Percentiles rank a stretch among this genome's conserved stretches.
Evolutionary conservation across 2,113 vertebrate genomes (phyloP).

Genomic region (Pangasianodon gigas): DNA sequence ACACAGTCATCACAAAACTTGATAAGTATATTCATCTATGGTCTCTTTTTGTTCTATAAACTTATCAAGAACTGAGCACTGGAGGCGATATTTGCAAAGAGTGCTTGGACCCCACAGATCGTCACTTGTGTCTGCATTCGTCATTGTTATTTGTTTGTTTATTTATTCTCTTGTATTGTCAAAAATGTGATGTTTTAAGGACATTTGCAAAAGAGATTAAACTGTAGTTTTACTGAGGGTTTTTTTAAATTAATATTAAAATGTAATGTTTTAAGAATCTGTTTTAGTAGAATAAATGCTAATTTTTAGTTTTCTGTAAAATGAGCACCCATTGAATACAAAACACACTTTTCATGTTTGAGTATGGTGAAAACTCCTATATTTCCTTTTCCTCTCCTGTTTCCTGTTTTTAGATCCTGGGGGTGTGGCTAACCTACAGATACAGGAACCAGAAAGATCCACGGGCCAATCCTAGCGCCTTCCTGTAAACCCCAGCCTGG

Average conservation of each 20-base stretch:
- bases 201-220: neutral
- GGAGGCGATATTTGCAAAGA: neutral
- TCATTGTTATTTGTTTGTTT: neutral
- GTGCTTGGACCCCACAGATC: neutral
- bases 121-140: neutral
- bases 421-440: slow-evolving; percentile 91
- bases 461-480: slow-evolving; percentile 89
- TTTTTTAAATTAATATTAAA: neutral
- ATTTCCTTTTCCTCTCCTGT: neutral
- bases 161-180: neutral
- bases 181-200: neutral
- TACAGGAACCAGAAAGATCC: slow-evolving; percentile 96
- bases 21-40: neutral
- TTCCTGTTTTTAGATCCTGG: slow-evolving; percentile 81
- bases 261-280: neutral
- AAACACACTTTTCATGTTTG: neutral
- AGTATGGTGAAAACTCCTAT: neutral
- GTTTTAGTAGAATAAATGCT: neutral
- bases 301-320: neutral
- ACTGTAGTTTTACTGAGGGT: neutral
- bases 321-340: neutral
- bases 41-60: neutral
- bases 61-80: neutral
- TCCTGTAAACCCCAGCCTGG: slow-evolving; percentile 77
- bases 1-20: neutral